Evolutionary conservation across 2,113 vertebrate genomes (phyloP).

Genomic region (Gambusia affinis): DNA sequence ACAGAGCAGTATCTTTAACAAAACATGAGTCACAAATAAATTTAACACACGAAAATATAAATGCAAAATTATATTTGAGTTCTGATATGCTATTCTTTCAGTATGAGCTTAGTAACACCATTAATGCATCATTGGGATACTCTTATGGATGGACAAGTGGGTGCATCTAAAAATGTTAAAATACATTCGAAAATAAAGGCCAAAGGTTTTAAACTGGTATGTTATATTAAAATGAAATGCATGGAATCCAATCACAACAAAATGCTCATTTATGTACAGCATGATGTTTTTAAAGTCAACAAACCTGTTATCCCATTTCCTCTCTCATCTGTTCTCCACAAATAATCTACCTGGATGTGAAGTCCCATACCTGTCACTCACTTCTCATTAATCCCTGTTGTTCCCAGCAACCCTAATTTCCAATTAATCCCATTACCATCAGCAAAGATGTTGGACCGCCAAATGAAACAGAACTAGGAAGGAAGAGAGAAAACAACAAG

Average conservation of each 20-base stretch:
- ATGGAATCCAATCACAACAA: background rate
- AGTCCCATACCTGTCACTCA: background rate
- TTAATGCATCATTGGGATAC: background rate
- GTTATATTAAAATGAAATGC: background rate
- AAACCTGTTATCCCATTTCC: background rate
- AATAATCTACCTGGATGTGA: background rate
- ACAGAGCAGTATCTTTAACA: background rate
- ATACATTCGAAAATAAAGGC: background rate
- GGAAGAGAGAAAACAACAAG: background rate
- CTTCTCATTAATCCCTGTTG: background rate
- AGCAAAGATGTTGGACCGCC: conserved; percentile 41
- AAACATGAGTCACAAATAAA: background rate
- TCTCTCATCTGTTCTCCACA: background rate
- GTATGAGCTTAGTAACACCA: background rate
- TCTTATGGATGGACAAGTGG: too few relatives aligned
- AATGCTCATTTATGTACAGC: background rate
- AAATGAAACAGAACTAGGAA: background rate
- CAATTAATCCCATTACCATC: conserved; percentile 63
- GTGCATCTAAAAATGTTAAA: too few relatives aligned
- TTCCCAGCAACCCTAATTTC: conserved; percentile 25
- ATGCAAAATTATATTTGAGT: background rate
- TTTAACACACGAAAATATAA: background rate
- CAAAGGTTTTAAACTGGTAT: background rate
- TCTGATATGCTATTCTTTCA: background rate
- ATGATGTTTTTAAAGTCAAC: background rate